Evolutionary conservation across 2,113 vertebrate species (phyloP).

Genomic region (Brachyhypopomus occidentalis): DNA sequence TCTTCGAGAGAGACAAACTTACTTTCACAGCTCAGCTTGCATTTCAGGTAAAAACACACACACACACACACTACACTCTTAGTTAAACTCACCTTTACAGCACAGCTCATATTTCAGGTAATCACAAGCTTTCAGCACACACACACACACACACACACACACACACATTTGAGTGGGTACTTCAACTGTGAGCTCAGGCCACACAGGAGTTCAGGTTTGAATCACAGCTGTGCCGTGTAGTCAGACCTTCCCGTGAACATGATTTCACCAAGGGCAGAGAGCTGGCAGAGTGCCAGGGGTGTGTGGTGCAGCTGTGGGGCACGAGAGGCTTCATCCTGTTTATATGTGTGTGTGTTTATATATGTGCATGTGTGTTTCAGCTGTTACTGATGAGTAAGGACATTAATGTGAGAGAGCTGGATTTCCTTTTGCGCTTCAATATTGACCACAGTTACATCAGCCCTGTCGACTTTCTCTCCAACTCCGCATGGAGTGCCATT

Average conservation of each 20-base stretch:
- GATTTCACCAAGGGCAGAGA: too few relatives aligned
- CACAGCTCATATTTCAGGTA: too few relatives aligned
- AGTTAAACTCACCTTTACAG: too few relatives aligned
- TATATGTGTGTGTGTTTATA: too few relatives aligned
- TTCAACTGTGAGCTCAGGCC: background rate
- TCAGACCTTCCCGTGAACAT: too few relatives aligned
- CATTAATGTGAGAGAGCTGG: conserved; percentile 72
- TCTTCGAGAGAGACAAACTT: conserved; percentile 79
- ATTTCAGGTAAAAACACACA: conserved; percentile 68
- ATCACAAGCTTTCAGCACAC: too few relatives aligned
- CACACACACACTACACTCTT: background rate
- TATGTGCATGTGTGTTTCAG: conserved; percentile 54
- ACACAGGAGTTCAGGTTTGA: background rate
- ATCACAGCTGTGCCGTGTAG: background rate
- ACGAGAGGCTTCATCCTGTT: too few relatives aligned
- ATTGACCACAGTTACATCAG: conserved; percentile 74
- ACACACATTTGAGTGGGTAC: background rate
- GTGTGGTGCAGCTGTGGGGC: too few relatives aligned
- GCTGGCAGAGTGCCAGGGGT: too few relatives aligned
- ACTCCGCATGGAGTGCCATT: conserved; percentile 76
- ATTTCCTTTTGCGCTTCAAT: conserved; percentile 81
- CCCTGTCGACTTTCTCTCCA: conserved; percentile 77
- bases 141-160: background rate
- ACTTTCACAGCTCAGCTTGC: conserved; percentile 74
- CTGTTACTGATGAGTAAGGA: conserved; percentile 77